A percentile compares a stretch with the other conserved stretches of the same genome.
Evolutionary conservation across 2,113 vertebrate genomes (phyloP).

Genomic region (Brachyistius frenatus): DNA sequence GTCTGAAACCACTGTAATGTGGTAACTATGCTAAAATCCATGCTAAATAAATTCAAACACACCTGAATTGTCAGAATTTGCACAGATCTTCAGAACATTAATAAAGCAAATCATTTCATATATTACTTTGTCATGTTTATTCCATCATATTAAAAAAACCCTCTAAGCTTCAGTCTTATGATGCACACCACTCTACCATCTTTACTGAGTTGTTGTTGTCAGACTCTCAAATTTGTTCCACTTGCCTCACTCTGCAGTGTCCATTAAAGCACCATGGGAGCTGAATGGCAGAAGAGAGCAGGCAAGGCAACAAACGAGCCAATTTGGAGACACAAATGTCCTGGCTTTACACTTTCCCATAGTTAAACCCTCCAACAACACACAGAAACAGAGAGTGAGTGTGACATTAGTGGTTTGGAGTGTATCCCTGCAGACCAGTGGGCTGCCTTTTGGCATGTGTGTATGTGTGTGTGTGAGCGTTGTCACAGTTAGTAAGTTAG

Average conservation of each 20-base stretch:
- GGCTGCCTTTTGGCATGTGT: constrained; percentile 36
- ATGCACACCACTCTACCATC: constrained; percentile 15
- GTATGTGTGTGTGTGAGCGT: constrained; percentile 36
- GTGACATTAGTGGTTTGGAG: constrained; percentile 72
- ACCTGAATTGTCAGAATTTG: neutral
- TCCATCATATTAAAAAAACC: neutral
- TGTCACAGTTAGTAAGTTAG: constrained; percentile 43
- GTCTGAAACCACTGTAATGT: neutral
- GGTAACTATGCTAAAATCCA: neutral
- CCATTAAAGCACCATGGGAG: constrained; percentile 54
- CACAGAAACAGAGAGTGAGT: constrained; percentile 60
- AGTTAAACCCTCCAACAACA: constrained; percentile 70
- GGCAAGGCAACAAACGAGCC: constrained; percentile 66
- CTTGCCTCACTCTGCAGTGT: constrained; percentile 39
- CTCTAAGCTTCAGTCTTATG: neutral
- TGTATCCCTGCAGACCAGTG: constrained; percentile 66
- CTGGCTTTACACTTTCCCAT: constrained; percentile 64
- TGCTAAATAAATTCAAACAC: neutral
- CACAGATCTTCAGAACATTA: neutral
- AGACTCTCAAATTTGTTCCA: constrained; percentile 28
- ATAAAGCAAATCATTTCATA: neutral
- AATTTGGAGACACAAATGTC: constrained; percentile 76
- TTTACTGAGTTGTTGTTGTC: constrained; percentile 42
- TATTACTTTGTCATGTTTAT: neutral
- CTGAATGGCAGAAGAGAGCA: constrained; percentile 37